phyloP scores from a whole-genome alignment of 2,888 invertebrate species.

The Scaptomyza tumidula region DNA sequence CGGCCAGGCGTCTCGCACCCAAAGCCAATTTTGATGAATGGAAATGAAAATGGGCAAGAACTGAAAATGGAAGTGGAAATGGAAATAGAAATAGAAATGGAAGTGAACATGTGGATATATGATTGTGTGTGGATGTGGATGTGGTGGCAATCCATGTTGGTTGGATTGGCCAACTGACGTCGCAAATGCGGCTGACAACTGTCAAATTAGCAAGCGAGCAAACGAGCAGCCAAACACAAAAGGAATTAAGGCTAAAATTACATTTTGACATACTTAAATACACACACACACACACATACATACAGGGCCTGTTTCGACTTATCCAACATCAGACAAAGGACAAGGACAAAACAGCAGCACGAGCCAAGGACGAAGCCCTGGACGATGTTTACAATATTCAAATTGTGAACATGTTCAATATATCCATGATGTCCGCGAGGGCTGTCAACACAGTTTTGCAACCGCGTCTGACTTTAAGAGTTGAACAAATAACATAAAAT shows the following conservation, averaged over 20 bases:
- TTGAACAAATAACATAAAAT: too few relatives aligned
- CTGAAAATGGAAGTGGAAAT: slow-evolving; percentile 18
- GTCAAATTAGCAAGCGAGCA: slow-evolving; percentile 75
- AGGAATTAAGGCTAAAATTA: slow-evolving; percentile 70
- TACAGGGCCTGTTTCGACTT: slow-evolving; percentile 9
- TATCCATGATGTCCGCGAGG: slow-evolving; percentile 27
- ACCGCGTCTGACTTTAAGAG: neutral
- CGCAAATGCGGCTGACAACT: slow-evolving; percentile 68
- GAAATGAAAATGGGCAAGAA: slow-evolving; percentile 38
- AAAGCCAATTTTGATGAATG: slow-evolving; percentile 79
- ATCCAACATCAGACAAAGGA: slow-evolving; percentile 1
- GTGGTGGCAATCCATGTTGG: neutral
- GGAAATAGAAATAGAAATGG: slow-evolving; percentile 17
- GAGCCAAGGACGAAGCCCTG: slow-evolving; percentile 62
- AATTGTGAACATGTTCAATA: slow-evolving; percentile 38
- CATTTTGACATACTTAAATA: slow-evolving; percentile 49
- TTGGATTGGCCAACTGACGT: slow-evolving; percentile 62
- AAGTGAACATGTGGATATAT: slow-evolving; percentile 9
- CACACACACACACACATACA: neutral
- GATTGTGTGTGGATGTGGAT: neutral
- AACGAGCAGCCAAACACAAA: slow-evolving; percentile 61
- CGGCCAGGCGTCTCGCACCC: slow-evolving; percentile 59
- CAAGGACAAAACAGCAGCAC: slow-evolving; percentile 49
- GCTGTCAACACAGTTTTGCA: slow-evolving; percentile 8
- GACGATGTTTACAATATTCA: slow-evolving; percentile 44